Conservation (phyloP, 2,888 invertebrate species). For the Bedellia somnulentella region DNA sequence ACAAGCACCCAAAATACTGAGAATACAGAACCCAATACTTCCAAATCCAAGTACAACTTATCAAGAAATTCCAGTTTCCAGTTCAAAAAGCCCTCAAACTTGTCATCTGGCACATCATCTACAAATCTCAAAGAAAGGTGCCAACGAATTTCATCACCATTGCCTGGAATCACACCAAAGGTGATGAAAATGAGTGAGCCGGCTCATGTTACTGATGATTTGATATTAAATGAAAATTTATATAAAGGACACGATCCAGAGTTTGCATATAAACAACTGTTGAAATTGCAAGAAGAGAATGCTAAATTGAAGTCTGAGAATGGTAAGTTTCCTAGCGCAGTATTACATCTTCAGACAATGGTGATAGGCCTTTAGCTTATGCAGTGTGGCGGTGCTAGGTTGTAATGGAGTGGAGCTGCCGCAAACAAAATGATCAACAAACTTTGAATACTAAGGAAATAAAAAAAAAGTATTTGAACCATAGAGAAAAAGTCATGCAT, state of each 20-base stretch:
- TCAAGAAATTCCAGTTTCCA: too few relatives aligned
- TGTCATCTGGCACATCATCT: slow-evolving; percentile 19
- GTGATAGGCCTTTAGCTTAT: too few relatives aligned
- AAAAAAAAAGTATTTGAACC: too few relatives aligned
- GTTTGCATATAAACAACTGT: slow-evolving; percentile 28
- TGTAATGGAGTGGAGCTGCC: too few relatives aligned
- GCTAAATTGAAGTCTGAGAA: slow-evolving; percentile 41
- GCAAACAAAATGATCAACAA: too few relatives aligned
- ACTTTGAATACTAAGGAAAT: too few relatives aligned
- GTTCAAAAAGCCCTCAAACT: slow-evolving; percentile 33
- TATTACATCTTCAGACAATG: too few relatives aligned
- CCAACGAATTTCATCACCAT: slow-evolving; percentile 35
- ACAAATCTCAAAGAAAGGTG: slow-evolving; percentile 35
- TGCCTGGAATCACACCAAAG: slow-evolving; percentile 35
- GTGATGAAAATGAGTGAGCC: slow-evolving; percentile 16
- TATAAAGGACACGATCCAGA: slow-evolving; percentile 28
- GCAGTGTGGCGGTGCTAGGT: too few relatives aligned
- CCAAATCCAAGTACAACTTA: slow-evolving; percentile 19
- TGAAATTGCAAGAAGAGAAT: slow-evolving; percentile 40
- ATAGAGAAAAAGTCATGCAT: too few relatives aligned
- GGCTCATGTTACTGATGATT: slow-evolving; percentile 21
- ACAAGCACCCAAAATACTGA: slow-evolving; percentile 36
- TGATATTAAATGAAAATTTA: slow-evolving; percentile 31
- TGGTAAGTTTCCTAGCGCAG: too few relatives aligned
- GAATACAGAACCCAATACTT: slow-evolving; percentile 24